Conservation (phyloP, 2,797 vertebrate genomes). For the Manis crassicaudata region DNA sequence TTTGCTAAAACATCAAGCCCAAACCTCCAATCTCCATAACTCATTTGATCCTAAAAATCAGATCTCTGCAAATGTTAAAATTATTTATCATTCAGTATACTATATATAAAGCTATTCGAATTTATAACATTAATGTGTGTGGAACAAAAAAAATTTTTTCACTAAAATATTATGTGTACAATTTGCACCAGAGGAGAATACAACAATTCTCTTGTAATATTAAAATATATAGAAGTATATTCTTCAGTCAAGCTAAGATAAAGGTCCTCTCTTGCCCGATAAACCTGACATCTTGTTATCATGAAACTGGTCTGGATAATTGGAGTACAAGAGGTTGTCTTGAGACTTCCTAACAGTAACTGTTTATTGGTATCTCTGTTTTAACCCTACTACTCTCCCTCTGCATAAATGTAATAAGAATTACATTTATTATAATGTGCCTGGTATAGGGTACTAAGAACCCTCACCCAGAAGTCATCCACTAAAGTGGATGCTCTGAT, state of each 20-base stretch:
- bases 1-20: neutral
- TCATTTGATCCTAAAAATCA: slow-evolving; percentile 14
- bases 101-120: neutral
- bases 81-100: neutral
- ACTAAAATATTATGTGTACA: neutral
- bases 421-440: neutral
- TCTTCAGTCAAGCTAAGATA: neutral
- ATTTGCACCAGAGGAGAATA: slow-evolving; percentile 30
- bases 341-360: slow-evolving; percentile 13
- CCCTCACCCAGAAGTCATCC: neutral
- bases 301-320: slow-evolving; percentile 38
- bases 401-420: neutral
- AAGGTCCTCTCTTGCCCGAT: neutral
- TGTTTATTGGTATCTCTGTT: neutral
- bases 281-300: neutral
- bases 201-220: neutral
- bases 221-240: neutral
- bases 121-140: slow-evolving; percentile 12
- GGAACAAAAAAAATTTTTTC: neutral
- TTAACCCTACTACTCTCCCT: neutral
- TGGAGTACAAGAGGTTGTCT: neutral
- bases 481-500: neutral
- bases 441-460: neutral
- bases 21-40: neutral
- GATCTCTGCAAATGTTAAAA: neutral